phyloP scores from a whole-genome alignment of 2,113 vertebrate species.

The Delphinapterus leucas region DNA sequence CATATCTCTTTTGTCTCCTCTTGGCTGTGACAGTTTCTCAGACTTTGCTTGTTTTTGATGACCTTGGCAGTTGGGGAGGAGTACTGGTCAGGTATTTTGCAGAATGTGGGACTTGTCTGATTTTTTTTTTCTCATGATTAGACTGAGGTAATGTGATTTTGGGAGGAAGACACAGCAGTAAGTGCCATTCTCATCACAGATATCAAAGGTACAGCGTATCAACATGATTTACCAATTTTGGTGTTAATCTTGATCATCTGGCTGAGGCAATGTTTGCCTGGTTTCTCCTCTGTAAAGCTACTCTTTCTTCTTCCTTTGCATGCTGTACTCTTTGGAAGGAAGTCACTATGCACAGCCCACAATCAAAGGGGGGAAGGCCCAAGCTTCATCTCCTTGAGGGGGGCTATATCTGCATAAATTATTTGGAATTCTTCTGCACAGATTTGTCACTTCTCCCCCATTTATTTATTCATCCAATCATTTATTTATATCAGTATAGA shows the following conservation, averaged over 20 bases:
- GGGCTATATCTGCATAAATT: neutral
- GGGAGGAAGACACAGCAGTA: neutral
- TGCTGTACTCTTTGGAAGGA: neutral
- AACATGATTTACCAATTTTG: neutral
- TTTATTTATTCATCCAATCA: slow-evolving; percentile 15
- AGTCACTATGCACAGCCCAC: neutral
- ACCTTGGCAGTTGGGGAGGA: neutral
- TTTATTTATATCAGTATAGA: neutral
- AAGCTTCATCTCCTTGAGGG: neutral
- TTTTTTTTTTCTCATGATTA: neutral
- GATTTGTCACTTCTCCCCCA: neutral
- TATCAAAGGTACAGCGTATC: neutral
- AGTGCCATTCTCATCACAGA: neutral
- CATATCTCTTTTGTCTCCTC: neutral
- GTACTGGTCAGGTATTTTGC: neutral
- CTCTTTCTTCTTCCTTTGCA: neutral
- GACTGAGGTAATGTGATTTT: neutral
- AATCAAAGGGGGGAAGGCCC: neutral
- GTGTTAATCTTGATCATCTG: neutral
- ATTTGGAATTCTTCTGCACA: slow-evolving; percentile 24
- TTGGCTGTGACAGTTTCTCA: neutral
- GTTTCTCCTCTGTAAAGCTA: neutral
- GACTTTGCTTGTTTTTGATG: neutral
- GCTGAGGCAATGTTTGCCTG: neutral
- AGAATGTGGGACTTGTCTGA: neutral